Conservation (phyloP, 2,797 vertebrate genomes). For the Melanotaenia maccullochi region DNA sequence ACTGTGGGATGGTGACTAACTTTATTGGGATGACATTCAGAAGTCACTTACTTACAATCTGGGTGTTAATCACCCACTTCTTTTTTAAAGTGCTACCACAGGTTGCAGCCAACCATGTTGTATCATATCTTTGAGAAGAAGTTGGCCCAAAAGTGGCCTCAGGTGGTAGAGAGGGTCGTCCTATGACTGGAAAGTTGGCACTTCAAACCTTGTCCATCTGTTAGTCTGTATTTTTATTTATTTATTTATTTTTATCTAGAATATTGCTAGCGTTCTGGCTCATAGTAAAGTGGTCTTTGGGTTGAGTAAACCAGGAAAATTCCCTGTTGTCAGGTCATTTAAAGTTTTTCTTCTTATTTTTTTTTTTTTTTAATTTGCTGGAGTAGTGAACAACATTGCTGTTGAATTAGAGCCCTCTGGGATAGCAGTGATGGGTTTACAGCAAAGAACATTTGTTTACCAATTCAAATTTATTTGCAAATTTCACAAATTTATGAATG, state of each 20-base stretch:
- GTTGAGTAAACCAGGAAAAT: not conserved
- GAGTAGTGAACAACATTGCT: not conserved
- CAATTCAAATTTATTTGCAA: too few species aligned
- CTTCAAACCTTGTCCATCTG: too few species aligned
- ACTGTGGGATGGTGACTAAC: too few species aligned
- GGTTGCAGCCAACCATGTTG: not conserved
- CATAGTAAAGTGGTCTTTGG: not conserved
- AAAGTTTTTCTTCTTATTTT: not conserved
- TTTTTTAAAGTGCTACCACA: not conserved
- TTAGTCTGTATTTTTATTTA: too few species aligned
- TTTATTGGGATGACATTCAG: too few species aligned
- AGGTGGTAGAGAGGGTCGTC: too few species aligned
- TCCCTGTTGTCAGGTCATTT: not conserved
- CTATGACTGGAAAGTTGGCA: too few species aligned
- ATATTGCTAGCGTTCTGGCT: not conserved
- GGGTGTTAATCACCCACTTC: not conserved
- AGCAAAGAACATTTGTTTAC: not conserved
- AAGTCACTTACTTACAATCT: too few species aligned
- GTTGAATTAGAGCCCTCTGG: too few species aligned
- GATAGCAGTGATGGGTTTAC: too few species aligned
- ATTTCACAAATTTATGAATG: too few species aligned
- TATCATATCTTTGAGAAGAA: not conserved
- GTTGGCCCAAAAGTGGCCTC: not conserved
- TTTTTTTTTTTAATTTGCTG: not conserved
- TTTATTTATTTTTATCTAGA: not conserved